Evolutionary conservation across 2,797 vertebrate genomes (phyloP).

Genomic region (Spheniscus humboldti): DNA sequence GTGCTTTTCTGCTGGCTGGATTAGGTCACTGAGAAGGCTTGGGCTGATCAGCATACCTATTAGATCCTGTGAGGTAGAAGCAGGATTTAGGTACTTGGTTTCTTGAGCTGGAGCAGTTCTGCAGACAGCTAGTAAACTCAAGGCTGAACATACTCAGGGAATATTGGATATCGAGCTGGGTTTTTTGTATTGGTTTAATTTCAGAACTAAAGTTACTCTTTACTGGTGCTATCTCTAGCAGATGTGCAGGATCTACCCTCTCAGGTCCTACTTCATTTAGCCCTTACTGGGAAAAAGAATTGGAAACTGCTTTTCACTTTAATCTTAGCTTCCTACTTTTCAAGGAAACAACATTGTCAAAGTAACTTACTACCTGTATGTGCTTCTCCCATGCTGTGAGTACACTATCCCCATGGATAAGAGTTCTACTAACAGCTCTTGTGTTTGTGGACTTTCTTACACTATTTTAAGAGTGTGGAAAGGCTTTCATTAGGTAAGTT

Average conservation of each 20-base stretch:
- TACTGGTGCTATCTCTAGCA: not conserved
- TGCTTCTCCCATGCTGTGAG: not conserved
- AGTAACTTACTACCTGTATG: not conserved
- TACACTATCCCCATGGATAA: not conserved
- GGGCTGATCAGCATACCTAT: not conserved
- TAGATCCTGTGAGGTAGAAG: not conserved
- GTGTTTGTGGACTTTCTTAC: not conserved
- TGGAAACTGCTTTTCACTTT: not conserved
- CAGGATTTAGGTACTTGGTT: not conserved
- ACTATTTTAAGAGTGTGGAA: not conserved
- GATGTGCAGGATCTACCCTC: not conserved
- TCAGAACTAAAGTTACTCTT: not conserved
- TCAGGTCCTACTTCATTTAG: not conserved
- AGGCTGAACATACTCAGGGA: not conserved
- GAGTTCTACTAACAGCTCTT: not conserved
- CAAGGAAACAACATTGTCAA: not conserved
- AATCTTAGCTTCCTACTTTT: not conserved
- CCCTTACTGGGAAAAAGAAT: not conserved
- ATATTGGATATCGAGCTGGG: not conserved
- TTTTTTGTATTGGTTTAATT: not conserved
- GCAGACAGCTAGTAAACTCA: not conserved
- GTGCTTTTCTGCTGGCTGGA: not conserved
- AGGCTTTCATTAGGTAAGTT: not conserved
- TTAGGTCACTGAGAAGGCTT: not conserved
- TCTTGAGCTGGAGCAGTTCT: not conserved